Base-by-base conservation (phyloP, 2,113 vertebrate genomes). In the Anolis carolinensis region DNA sequence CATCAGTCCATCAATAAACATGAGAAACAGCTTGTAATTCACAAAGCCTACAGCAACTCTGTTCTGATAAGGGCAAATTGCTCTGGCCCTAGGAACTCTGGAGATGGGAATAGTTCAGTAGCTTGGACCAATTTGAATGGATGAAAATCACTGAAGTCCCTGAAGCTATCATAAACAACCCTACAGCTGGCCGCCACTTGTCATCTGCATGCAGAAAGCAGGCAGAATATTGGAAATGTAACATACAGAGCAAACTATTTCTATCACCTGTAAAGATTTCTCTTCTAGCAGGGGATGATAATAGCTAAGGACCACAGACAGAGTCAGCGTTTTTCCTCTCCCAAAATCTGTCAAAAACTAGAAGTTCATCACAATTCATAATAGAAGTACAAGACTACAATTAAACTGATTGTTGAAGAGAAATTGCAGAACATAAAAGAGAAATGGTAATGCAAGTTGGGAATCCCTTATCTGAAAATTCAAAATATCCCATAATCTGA, bases 1-100 rank as follows among this genome's bases (percentile, higher is more conserved):
- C 93, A 96, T 94, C 92, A 93, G 77, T 81, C 87, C 82, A 95
- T 95, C 95, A 95, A 95, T 95, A 95, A 96, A 94, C 93, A 96
- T 90, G 94, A 96, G 95, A 93, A 93, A 92, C 82, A 93, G 91
- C 90, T 92, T 94, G 92, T 95, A 95, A 95, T 93, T 89, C 91
- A 91, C 91, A 93, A 93, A 94, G 93, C 93, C 92, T 89, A 90
- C 0, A 0, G 92, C 89, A 89, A 52, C 87, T 89, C 87, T 88
- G 86, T 90, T 93, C 89, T 92, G 93, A 93, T 93, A 94, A 95
- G 89, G 92, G 92, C 88, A 92, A 94, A 94, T 90, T 92, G 93
- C 78, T 91, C 90, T 94, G 93, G 86, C 88, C 91, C 79, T 88
- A 79, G 86, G 89, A 95, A 94, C 27, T 71, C 83, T 75, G 79